Base-by-base conservation (phyloP, 2,113 vertebrate genomes). In the Archilochus colubris region DNA sequence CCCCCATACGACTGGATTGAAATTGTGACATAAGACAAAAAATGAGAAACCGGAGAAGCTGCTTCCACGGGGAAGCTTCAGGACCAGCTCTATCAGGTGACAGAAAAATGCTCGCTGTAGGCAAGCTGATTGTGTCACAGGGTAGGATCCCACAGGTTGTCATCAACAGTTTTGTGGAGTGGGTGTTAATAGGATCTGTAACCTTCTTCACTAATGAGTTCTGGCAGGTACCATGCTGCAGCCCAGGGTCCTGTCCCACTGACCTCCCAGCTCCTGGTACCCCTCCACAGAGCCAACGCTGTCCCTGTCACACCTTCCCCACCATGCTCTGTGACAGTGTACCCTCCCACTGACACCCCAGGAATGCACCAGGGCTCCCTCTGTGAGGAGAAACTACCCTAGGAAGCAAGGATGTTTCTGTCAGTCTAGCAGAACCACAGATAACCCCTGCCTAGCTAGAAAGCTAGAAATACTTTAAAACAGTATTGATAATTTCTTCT, bases 281-380 rank as follows among this genome's bases (percentile, higher is more conserved):
- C 40, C 40, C 40, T 40, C 46, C 46, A 19, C 46, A 46, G 46
- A 46, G 46, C 72, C 5, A n/a, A 27, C 0, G 2, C 55, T 14
- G 3, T 10, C 44, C 66, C 27, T 7, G 5, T 1, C 48, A 2
- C 1, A 18, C 27, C 2, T 0, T 8, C 31, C 62, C 6, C 51
- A 7, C 13, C 82, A 2, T 46, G 0, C 7, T 6, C 30, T 12
- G 11, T 3, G 4, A 1, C 31, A 31, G 11, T 40, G 40, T 40
- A 55, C 48, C 70, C 46, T 16, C 64, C 57, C 38, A 3, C 51
- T 2, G 9, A 18, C 5, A 10, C 36, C 2, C 15, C 0, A 28
- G 44, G 66, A 73, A 30, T 1, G 3, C 73, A 14, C 27, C 62
- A 7, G 31, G 0, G 69, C 69, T 38, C 33, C 0, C 2, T 4